Evolutionary conservation across 2,888 invertebrate species (phyloP).

Genomic region (Acanthoscelides obtectus): DNA sequence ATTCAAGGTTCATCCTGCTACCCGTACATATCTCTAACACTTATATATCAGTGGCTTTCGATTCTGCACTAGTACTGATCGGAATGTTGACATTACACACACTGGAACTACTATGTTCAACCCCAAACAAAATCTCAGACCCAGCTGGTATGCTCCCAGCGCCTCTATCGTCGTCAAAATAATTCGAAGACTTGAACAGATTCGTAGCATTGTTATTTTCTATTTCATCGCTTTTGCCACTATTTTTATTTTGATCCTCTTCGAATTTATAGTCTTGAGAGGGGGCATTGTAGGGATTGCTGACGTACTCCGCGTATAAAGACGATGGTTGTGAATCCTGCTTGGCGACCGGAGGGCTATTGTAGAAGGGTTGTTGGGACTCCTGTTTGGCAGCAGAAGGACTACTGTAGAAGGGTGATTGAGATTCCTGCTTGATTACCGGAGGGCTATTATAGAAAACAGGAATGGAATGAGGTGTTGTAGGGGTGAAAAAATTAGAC

Average conservation of each 20-base stretch:
- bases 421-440: conserved; percentile 8
- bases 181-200: conserved; percentile 60
- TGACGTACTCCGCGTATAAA: conserved; percentile 54
- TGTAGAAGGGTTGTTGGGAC: conserved; percentile 27
- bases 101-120: conserved; percentile 27
- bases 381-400: too few relatives aligned
- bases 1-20: too few relatives aligned
- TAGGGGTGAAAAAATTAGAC: conserved; percentile 25
- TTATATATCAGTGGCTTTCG: conserved; percentile 6
- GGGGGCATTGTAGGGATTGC: conserved; percentile 52
- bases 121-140: conserved; percentile 59
- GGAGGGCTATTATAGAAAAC: conserved; percentile 35
- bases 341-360: too few relatives aligned
- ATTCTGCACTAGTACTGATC: conserved; percentile 5
- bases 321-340: conserved; percentile 33
- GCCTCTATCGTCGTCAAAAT: conserved; percentile 55
- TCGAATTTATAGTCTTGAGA: conserved; percentile 11
- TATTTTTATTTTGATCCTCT: conserved; percentile 21
- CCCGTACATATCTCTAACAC: too few relatives aligned
- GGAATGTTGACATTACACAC: conserved; percentile 16
- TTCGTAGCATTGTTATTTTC: conserved; percentile 16
- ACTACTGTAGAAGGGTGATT: conserved; percentile 28
- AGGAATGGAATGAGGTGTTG: conserved; percentile 34
- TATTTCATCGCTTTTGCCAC: conserved; percentile 1
- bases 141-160: conserved; percentile 52